Evolutionary conservation across 1,140 invertebrate species (phyloP).

Genomic region (Trichonephila inaurata): DNA sequence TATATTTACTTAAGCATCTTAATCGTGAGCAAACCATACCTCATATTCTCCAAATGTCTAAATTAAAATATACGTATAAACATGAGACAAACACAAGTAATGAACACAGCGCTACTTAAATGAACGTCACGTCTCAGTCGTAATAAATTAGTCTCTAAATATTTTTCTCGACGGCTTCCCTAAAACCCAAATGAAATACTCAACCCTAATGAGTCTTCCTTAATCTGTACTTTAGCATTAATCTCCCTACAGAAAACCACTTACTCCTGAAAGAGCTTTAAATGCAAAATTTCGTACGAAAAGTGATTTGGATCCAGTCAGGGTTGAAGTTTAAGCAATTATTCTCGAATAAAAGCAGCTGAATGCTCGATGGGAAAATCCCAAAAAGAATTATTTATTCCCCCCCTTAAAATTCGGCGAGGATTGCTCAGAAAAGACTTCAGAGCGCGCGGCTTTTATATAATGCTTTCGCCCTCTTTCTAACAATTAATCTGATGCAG

Average conservation of each 20-base stretch:
- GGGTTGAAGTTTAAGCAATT: conserved; percentile 38
- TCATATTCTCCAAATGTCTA: background rate
- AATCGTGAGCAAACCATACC: background rate
- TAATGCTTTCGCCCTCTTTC: conserved; percentile 1
- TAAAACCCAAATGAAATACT: conserved; percentile 20
- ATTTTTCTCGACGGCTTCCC: background rate
- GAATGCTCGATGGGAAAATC: background rate
- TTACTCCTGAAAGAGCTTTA: conserved; percentile 1
- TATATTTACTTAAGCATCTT: no score
- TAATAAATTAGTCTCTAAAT: conserved; percentile 14
- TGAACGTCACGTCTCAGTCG: conserved; percentile 9
- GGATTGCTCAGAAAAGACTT: conserved; percentile 29
- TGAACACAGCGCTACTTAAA: background rate
- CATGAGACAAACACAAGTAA: background rate
- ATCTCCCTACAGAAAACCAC: conserved; percentile 17
- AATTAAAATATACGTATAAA: background rate
- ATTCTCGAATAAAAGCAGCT: conserved; percentile 50
- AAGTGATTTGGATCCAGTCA: conserved; percentile 24
- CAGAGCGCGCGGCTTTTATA: background rate
- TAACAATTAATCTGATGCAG: conserved; percentile 23
- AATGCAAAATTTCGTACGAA: conserved; percentile 3
- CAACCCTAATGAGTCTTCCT: conserved; percentile 4
- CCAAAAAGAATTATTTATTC: conserved; percentile 54
- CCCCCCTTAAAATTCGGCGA: conserved; percentile 33
- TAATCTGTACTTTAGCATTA: background rate